Conservation (phyloP, 2,113 vertebrate species). For the Dryoscopus gambensis region DNA sequence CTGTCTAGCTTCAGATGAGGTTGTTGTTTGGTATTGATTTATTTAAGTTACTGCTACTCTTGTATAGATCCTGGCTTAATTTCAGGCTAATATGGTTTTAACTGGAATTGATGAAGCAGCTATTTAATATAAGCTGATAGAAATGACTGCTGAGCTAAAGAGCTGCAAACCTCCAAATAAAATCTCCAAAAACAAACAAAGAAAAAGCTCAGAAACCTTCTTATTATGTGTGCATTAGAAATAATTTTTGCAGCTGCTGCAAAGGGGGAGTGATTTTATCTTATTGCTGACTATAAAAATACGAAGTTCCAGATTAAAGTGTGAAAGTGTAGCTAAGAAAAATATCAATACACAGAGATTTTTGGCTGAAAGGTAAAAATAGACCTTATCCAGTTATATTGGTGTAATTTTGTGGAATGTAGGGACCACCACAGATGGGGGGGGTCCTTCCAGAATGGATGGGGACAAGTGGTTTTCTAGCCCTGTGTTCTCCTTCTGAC, state of each 20-base stretch:
- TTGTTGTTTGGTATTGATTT: not conserved
- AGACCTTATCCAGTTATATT: not conserved
- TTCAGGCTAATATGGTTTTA: slow-evolving; percentile 28
- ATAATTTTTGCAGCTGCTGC: not conserved
- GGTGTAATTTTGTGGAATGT: not conserved
- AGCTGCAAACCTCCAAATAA: not conserved
- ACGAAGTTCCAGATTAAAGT: not conserved
- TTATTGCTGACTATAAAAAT: not conserved
- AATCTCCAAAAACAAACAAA: not conserved
- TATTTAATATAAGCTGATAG: not conserved
- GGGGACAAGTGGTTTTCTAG: not conserved
- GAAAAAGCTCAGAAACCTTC: not conserved
- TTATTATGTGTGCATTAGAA: not conserved
- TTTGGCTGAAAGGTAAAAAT: not conserved
- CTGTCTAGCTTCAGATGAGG: not conserved
- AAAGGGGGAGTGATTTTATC: not conserved
- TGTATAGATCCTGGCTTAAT: not conserved
- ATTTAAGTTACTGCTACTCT: not conserved
- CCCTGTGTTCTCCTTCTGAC: not conserved
- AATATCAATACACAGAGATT: not conserved
- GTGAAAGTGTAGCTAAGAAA: not conserved
- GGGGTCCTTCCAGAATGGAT: not conserved
- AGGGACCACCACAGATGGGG: too few species aligned
- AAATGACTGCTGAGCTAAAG: not conserved
- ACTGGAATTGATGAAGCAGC: not conserved